These are phyloP conservation scores for Scelioninae gen. 1 DNA, from an alignment of 2,888 invertebrate species.

Conservation along the genomic window DNA sequence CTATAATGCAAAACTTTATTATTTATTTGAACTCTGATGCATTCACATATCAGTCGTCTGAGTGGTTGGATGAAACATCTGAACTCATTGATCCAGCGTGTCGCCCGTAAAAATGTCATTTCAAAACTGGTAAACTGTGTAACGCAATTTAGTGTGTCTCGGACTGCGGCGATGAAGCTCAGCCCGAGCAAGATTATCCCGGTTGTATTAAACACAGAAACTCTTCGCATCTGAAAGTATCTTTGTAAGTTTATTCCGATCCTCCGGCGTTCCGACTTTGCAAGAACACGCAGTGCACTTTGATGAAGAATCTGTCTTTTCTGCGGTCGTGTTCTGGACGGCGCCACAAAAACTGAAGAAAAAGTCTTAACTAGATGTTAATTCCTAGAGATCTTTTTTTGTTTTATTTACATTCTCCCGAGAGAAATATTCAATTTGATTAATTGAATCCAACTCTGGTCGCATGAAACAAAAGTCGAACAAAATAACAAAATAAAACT, in stretches of 20 bases:
- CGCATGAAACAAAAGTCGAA: constrained; percentile 4
- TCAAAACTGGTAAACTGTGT: constrained; percentile 27
- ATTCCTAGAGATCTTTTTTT: too few relatives aligned
- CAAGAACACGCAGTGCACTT: constrained; percentile 33
- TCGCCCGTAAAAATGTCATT: constrained; percentile 38
- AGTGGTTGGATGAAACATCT: constrained; percentile 27
- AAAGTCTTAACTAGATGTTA: background rate
- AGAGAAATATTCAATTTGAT: too few relatives aligned
- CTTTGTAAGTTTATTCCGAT: constrained; percentile 25
- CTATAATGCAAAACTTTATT: too few relatives aligned
- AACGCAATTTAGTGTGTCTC: constrained; percentile 24
- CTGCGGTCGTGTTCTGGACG: background rate
- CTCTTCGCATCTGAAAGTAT: constrained; percentile 35
- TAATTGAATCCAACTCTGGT: too few relatives aligned
- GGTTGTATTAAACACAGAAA: constrained; percentile 25
- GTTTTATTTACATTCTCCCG: too few relatives aligned
- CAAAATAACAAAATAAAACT: too few relatives aligned
- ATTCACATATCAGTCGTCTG: constrained; percentile 12
- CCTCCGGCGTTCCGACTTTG: background rate
- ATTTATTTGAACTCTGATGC: too few relatives aligned
- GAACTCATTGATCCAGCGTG: constrained; percentile 27
- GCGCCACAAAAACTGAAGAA: background rate
- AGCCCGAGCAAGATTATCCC: constrained; percentile 6
- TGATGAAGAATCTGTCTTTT: constrained; percentile 18
- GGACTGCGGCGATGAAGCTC: constrained; percentile 27